Conservation (phyloP, 1,140 invertebrate genomes). For the Drosophila tristis region DNA sequence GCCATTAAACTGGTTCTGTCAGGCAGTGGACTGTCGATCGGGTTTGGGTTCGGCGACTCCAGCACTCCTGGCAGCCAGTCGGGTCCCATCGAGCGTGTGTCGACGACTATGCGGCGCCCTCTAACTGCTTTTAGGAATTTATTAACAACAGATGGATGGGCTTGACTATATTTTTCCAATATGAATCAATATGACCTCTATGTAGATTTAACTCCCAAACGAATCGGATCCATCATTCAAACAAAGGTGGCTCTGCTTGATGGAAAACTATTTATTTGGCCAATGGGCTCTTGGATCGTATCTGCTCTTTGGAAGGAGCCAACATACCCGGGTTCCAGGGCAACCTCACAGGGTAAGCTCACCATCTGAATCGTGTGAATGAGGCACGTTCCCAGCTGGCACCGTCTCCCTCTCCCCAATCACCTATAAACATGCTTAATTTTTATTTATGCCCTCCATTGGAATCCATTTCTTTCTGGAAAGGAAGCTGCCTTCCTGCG, state of each 20-base stretch:
- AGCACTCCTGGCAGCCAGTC: conserved; percentile 19
- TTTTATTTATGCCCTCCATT: conserved; percentile 64
- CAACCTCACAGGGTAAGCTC: not conserved
- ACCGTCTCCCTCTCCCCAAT: conserved; percentile 2
- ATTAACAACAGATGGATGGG: not conserved
- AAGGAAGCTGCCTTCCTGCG: conserved; percentile 48
- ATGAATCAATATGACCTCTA: not conserved
- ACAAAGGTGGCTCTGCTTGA: not conserved
- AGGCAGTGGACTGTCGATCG: conserved; percentile 43
- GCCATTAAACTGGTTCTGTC: conserved; percentile 81
- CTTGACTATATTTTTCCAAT: not conserved
- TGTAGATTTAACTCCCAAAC: too few relatives aligned
- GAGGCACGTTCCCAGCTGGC: conserved; percentile 43
- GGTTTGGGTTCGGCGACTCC: conserved; percentile 9
- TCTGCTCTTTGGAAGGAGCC: too few relatives aligned
- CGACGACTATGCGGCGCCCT: too few relatives aligned
- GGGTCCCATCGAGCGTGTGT: too few relatives aligned
- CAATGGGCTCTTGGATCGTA: too few relatives aligned
- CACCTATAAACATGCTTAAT: conserved; percentile 59
- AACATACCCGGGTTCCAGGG: not conserved
- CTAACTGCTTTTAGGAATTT: not conserved
- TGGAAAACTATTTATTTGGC: not conserved
- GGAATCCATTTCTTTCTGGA: conserved; percentile 36
- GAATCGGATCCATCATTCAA: too few relatives aligned
- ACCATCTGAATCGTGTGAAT: conserved; percentile 54